Evolutionary conservation across 2,888 invertebrate species (phyloP), one percentile per base, ranked within the genome.

Genomic region (Taenaris catops): DNA sequence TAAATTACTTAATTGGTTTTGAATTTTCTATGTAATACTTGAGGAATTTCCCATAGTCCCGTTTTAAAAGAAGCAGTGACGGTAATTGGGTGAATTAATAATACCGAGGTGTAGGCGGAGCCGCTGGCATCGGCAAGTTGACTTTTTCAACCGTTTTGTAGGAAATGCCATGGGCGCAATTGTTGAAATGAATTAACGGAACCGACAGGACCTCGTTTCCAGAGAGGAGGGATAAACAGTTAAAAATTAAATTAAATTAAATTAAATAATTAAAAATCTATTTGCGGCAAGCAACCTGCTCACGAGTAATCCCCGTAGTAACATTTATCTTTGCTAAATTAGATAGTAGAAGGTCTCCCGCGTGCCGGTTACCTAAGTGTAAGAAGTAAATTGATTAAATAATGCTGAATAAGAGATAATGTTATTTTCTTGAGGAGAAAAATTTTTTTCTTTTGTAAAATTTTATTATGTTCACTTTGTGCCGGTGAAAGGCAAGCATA

Each of bases 71-170:
- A 58, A 63, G 61, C 53, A 55, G 55, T 53, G 58, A 64, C 57
- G 61, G 67, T 70, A 68, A 78, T 75, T 71, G 62, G 53, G 61
- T 58, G 63, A 73, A 67, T 74, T 76, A 65, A 65, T 69, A 65
- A 69, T 64, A 69, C 59, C 60, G 55, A 60, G 43, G 23, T 17
- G 9, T 23, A 23, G 20, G 16, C 19, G 25, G 17, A 49, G 58
- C 64, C 61, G 54, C 58, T 42, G 57, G 63, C 63, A 55, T 47
- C 45, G 49, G 41, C 63, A 63, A 39, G 64, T 63, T 57, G 51
- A 56, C 54, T 49, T 50, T 57, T 53, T 52, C 65, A 63, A 63
- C 50, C 55, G 55, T 51, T 53, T 52, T 57, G 48, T 36, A 51
- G 52, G 54, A 59, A 57, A 51, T 25, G 48, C 49, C 49, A 40